phyloP scores from a whole-genome alignment of 2,113 vertebrate genomes.

The Mixornis gularis region DNA sequence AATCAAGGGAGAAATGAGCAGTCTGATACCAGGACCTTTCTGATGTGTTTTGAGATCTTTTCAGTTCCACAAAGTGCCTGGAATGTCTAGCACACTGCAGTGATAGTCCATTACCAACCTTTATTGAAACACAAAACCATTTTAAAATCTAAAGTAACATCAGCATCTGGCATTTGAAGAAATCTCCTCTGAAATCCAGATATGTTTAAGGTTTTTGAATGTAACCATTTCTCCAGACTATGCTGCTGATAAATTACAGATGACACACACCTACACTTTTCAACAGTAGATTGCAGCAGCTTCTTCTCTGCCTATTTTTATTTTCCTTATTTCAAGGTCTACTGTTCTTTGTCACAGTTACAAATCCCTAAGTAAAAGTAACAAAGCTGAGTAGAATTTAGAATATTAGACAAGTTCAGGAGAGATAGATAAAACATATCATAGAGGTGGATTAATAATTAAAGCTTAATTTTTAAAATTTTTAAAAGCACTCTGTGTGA shows the following conservation, averaged over 20 bases:
- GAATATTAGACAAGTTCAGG: background rate
- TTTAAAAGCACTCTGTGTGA: background rate
- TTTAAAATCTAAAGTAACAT: background rate
- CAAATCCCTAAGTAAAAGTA: background rate
- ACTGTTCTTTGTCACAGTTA: background rate
- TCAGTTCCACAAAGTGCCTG: background rate
- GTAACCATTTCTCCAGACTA: background rate
- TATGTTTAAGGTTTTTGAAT: background rate
- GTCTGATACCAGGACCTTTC: background rate
- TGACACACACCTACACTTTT: background rate
- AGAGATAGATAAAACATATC: background rate
- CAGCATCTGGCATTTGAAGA: background rate
- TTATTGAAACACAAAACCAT: background rate
- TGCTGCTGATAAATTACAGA: conserved; percentile 3
- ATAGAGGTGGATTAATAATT: background rate
- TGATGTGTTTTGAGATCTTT: background rate
- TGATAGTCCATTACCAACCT: background rate
- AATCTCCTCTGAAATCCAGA: background rate
- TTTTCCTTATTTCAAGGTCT: conserved; percentile 27
- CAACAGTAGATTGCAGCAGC: background rate
- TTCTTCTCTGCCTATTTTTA: conserved; percentile 40
- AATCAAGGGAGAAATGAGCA: background rate
- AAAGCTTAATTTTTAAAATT: background rate
- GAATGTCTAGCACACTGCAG: background rate
- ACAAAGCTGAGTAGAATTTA: background rate